Percentiles rank a stretch among this genome's conserved stretches.
Evolutionary conservation across 2,888 invertebrate genomes (phyloP).

Genomic region (Thymelicus lineola): DNA sequence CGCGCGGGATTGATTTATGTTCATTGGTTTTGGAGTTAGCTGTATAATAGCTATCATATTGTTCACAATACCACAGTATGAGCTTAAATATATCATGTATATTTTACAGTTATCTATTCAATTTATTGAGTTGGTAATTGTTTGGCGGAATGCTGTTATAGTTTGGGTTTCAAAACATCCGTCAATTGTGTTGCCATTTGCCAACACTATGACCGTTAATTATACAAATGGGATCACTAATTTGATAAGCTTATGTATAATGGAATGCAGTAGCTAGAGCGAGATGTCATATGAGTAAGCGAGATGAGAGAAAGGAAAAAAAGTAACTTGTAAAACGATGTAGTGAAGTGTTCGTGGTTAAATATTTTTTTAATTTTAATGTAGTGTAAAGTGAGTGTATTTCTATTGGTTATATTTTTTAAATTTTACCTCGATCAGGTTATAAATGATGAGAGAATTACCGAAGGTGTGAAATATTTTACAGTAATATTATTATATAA

Average conservation of each 20-base stretch:
- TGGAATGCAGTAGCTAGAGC: not conserved
- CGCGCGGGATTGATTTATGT: constrained; percentile 31
- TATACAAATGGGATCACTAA: not conserved
- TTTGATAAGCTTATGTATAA: not conserved
- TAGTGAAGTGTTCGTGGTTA: not conserved
- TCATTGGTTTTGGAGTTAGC: constrained; percentile 12
- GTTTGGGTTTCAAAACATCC: not conserved
- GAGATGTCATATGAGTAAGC: constrained; percentile 3
- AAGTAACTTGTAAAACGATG: not conserved
- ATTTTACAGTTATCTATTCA: not conserved
- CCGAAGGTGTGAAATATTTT: not conserved
- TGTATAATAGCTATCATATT: not conserved
- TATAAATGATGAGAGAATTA: not conserved
- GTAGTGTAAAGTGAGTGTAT: not conserved
- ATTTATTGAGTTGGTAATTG: not conserved
- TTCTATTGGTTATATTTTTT: not conserved
- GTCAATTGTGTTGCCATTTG: constrained; percentile 2
- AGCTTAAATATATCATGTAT: not conserved
- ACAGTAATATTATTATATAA: not conserved
- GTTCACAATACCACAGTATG: not conserved
- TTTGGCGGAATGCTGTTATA: not conserved
- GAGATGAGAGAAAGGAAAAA: constrained; percentile 9
- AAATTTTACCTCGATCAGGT: not conserved
- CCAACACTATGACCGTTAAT: not conserved
- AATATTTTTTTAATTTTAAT: not conserved